Evolutionary conservation across 92 coral and sea anemone species (phyloP).

Genomic region (Porites cylindrica): DNA sequence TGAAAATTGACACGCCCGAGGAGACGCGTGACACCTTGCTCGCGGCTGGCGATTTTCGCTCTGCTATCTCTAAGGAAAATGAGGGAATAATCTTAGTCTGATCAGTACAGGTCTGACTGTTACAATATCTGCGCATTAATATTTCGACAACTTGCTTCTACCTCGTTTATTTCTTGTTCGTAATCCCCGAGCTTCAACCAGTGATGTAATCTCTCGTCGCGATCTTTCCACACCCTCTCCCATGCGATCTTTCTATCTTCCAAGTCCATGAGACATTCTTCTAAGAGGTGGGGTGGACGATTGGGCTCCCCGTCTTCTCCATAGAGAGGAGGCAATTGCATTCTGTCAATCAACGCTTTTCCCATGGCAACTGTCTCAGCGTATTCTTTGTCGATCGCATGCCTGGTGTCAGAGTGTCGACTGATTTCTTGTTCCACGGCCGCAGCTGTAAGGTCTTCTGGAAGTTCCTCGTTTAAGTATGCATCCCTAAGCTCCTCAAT

Average conservation of each 20-base stretch:
- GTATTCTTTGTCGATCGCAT: conserved; percentile 83
- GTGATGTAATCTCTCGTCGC: conserved; percentile 73
- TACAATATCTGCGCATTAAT: too few species aligned
- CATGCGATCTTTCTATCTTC: conserved; percentile 76
- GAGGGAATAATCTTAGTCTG: too few species aligned
- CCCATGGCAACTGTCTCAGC: conserved; percentile 93
- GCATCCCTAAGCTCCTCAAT: conserved; percentile 68
- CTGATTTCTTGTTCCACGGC: conserved; percentile 69
- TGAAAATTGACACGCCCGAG: too few species aligned
- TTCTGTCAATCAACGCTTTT: conserved; percentile 86
- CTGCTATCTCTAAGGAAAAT: too few species aligned
- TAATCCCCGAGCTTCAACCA: conserved; percentile 83
- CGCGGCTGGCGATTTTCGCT: too few species aligned
- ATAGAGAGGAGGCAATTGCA: conserved; percentile 76
- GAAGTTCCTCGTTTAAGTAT: conserved; percentile 75
- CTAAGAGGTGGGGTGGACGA: conserved; percentile 83
- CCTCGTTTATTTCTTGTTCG: conserved; percentile 70
- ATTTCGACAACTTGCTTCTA: background rate
- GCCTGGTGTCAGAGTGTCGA: conserved; percentile 82
- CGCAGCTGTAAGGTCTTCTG: conserved; percentile 60
- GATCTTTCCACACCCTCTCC: conserved; percentile 89
- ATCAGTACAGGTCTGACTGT: too few species aligned
- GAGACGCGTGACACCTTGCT: too few species aligned
- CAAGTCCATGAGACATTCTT: conserved; percentile 80
- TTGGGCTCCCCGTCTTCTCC: conserved; percentile 58